Base-by-base conservation (phyloP, 2,888 invertebrate species). In the Allolobophora icterica region DNA sequence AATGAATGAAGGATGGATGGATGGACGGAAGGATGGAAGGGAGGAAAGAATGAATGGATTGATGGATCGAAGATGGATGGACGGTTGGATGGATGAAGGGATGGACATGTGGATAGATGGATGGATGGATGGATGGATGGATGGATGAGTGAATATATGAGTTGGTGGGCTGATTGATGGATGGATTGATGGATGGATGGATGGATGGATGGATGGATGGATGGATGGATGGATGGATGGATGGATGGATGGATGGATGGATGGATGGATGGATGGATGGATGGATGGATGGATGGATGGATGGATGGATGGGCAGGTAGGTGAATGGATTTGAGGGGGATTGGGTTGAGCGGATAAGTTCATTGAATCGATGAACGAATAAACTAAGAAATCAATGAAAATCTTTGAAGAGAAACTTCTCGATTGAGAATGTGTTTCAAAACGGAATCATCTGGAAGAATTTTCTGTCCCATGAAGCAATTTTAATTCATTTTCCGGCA, bases 211-310 rank as follows among this genome's bases (percentile, higher is more conserved):
- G 71, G 71, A 21, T 71, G 71, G 71, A 71, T 71, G 71, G 71
- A 71, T 21, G 71, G 71, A 71, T 71, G n/a, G 71, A 71, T 71
- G 71, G 71, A 71, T 38, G 38, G 38, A 38, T 38, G 38, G 38
- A 38, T 38, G 71, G 71, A 71, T 21, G 71, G 71, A 71, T 71
- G 71, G 71, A 71, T 21, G 71, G n/a, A 71, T 71, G 21, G 71
- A 71, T 71, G 71, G 71, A 71, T 71, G 71, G 71, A 71, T 71
- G 71, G 71, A 71, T 71, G 71, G 71, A 71, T 71, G 71, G 71
- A 38, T 38, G 38, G 38, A 38, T 38, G 38, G 38, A 38, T 38
- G 38, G 38, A 38, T 38, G 38, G 38, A 38, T 38, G 38, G 38
- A 38, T 38, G 38, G 38, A 38, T 38, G 38, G 38, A 38, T 38